Percentiles rank a stretch among this genome's conserved stretches.
Conservation (phyloP, 2,888 invertebrate genomes). For the Carterocephalus palaemon region DNA sequence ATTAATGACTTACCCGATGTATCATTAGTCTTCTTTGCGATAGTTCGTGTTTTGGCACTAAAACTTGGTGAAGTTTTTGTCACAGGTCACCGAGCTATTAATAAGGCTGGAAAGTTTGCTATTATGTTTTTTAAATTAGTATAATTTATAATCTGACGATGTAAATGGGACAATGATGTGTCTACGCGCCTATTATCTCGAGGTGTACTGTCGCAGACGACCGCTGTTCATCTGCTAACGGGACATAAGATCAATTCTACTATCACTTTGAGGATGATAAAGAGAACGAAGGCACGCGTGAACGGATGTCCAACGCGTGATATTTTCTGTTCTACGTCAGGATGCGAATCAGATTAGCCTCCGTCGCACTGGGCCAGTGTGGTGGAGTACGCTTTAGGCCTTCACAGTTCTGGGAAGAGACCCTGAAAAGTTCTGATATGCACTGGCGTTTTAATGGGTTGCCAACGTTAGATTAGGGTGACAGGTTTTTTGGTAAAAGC, state of each 20-base stretch:
- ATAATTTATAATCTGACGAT: conserved; percentile 8
- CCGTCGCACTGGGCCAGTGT: no score
- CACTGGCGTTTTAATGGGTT: no score
- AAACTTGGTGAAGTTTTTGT: conserved; percentile 1
- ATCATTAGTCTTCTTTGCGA: conserved; percentile 7
- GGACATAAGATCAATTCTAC: not conserved
- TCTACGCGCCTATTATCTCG: conserved; percentile 7
- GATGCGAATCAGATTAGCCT: no score
- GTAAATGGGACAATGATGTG: conserved; percentile 2
- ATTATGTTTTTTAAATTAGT: conserved; percentile 1
- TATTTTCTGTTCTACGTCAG: no score
- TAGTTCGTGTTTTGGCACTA: conserved; percentile 5
- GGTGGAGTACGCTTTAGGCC: no score
- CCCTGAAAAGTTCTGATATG: no score
- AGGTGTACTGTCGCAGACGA: not conserved
- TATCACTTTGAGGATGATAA: no score
- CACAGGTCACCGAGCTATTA: conserved; percentile 9
- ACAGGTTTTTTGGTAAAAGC: no score
- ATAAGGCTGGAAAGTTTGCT: not conserved
- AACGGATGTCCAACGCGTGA: no score
- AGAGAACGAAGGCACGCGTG: no score
- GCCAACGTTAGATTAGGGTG: no score
- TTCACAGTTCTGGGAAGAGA: no score
- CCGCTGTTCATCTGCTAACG: conserved; percentile 4
- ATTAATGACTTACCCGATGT: conserved; percentile 19